A percentile compares a stretch with the other conserved stretches of the same genome.
Conservation (phyloP, 2,888 invertebrate species). For the Acanthoscelides obtectus region DNA sequence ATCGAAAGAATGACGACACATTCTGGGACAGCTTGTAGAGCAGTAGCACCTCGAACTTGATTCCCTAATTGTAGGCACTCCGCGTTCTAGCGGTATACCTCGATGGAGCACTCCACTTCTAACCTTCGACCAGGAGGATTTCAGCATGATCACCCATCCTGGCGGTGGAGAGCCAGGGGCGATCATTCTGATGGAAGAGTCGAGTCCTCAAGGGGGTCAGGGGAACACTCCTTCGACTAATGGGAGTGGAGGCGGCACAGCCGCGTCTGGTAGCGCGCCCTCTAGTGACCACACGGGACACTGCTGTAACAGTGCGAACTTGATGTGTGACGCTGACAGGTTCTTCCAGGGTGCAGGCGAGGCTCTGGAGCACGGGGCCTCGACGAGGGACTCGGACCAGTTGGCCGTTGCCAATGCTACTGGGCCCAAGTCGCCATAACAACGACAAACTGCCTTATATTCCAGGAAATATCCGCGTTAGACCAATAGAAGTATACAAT, state of each 20-base stretch:
- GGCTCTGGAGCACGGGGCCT: conserved; percentile 51
- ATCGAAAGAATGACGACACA: too few species aligned
- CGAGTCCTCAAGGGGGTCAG: conserved; percentile 21
- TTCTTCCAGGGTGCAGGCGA: conserved; percentile 60
- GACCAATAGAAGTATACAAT: too few species aligned
- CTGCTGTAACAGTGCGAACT: conserved; percentile 44
- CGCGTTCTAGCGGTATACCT: conserved; percentile 53
- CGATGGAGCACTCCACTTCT: conserved; percentile 86
- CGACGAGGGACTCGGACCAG: conserved; percentile 36
- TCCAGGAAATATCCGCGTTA: conserved; percentile 7
- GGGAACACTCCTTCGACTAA: conserved; percentile 19
- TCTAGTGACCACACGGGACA: conserved; percentile 35
- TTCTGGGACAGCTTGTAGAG: neutral
- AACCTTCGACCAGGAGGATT: conserved; percentile 85
- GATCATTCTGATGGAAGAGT: conserved; percentile 72
- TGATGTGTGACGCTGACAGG: conserved; percentile 53
- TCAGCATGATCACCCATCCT: conserved; percentile 84
- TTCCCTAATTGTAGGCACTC: conserved; percentile 45
- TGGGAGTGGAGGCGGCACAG: conserved; percentile 7
- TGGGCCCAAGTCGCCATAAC: conserved; percentile 42
- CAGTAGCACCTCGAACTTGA: too few species aligned
- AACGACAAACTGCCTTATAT: conserved; percentile 30
- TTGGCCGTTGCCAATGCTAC: too few species aligned
- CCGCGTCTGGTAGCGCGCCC: conserved; percentile 22
- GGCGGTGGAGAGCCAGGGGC: conserved; percentile 59